Conservation (phyloP, 92 coral and sea anemone genomes). For the Ricordea florida region DNA sequence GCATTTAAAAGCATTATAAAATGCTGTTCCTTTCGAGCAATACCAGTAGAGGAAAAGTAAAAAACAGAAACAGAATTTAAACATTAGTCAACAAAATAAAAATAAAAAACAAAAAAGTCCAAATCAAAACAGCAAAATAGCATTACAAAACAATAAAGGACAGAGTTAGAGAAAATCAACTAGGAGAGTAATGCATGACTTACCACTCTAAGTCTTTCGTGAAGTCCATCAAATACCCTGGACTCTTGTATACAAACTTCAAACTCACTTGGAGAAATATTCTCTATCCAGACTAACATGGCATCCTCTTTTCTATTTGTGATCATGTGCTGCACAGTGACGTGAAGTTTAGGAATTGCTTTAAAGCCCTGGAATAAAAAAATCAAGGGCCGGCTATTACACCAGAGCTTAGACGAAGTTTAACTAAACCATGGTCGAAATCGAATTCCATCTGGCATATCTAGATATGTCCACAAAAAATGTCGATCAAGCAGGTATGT, state of each 20-base stretch:
- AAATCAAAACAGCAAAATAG: neutral
- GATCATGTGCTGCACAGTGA: conserved; percentile 1
- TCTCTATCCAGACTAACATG: conserved; percentile 38
- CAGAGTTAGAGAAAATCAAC: neutral
- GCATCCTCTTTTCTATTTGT: neutral
- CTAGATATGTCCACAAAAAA: too few species aligned
- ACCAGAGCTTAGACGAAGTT: too few species aligned
- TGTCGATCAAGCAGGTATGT: too few species aligned
- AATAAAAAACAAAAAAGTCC: neutral
- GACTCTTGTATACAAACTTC: conserved; percentile 46
- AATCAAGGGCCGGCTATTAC: neutral
- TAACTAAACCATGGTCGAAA: neutral
- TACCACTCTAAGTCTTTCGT: conserved; percentile 23
- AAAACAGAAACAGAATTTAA: too few species aligned
- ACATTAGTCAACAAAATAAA: too few species aligned
- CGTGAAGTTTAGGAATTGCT: neutral
- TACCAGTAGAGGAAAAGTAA: too few species aligned
- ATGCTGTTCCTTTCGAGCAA: too few species aligned
- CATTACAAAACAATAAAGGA: neutral
- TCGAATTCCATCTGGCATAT: too few species aligned
- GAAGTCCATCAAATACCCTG: conserved; percentile 37
- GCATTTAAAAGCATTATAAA: too few species aligned
- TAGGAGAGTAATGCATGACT: neutral
- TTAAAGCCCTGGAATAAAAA: neutral
- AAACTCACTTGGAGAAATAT: conserved; percentile 5